Conservation (phyloP, 2,888 invertebrate genomes). For the Dromius quadrimaculatus region DNA sequence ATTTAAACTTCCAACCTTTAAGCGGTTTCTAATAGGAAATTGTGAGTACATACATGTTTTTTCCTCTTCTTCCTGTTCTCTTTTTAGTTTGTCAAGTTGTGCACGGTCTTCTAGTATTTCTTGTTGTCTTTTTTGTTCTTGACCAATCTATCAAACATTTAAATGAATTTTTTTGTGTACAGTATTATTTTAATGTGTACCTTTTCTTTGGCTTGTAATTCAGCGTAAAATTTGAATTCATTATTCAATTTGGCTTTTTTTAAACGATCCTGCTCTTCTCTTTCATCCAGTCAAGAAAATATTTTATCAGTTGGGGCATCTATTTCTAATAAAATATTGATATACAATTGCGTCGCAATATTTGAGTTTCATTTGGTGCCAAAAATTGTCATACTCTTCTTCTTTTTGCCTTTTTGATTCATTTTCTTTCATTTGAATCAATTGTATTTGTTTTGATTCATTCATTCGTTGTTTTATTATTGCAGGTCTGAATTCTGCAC, state of each 20-base stretch:
- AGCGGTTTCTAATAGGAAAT: slow-evolving; percentile 29
- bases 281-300: slow-evolving; percentile 6
- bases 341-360: slow-evolving; percentile 69
- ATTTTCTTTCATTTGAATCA: slow-evolving; percentile 74
- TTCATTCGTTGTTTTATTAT: slow-evolving; percentile 67
- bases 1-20: slow-evolving; percentile 8
- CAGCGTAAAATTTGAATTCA: slow-evolving; percentile 15
- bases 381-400: slow-evolving; percentile 72
- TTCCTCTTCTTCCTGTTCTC: slow-evolving; percentile 27
- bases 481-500: slow-evolving; percentile 68
- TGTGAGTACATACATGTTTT: slow-evolving; percentile 9
- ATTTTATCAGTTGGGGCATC: too few relatives aligned
- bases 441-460: slow-evolving; percentile 70
- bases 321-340: too few relatives aligned
- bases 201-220: slow-evolving; percentile 31
- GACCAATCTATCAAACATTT: background rate
- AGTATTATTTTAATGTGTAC: slow-evolving; percentile 5
- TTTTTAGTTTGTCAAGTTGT: slow-evolving; percentile 20
- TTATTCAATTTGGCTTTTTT: slow-evolving; percentile 12
- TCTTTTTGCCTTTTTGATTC: slow-evolving; percentile 69
- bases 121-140: slow-evolving; percentile 20
- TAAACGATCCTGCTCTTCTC: slow-evolving; percentile 35
- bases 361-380: slow-evolving; percentile 69
- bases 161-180: background rate
- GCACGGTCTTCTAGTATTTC: slow-evolving; percentile 19